Base-by-base conservation (phyloP, 2,113 vertebrate genomes). In the Tautogolabrus adspersus region DNA sequence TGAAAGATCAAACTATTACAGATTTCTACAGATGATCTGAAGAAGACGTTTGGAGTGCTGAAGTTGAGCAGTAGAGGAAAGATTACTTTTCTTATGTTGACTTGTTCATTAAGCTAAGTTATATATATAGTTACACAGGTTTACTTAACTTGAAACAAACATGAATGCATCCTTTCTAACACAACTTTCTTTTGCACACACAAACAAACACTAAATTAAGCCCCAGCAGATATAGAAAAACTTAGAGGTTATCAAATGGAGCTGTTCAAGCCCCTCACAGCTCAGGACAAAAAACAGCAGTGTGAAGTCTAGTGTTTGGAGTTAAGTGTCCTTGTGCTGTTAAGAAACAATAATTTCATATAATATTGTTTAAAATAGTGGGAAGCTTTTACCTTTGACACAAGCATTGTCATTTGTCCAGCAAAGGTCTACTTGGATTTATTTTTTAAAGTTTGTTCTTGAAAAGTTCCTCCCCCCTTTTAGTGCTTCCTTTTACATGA, bases 241-340 rank as follows among this genome's bases (percentile, higher is more conserved):
- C 16, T 19, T 18, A 19, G 7, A n/a, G 54, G 81, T 38, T 51
- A 34, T 34, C 6, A 51, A 68, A 69, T 73, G 38, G 5, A 76
- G 57, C 7, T 44, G 23, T 15, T 76, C 63, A 58, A 84, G 44
- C 84, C 81, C 77, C 72, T 82, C 69, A 54, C 54, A 75, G 40
- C 65, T 75, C 51, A 62, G 21, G 19, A 65, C 21, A 44, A 40
- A 47, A 70, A 64, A 52, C 40, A 66, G 15, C 22, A 52, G 47
- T 9, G 40, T 42, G 26, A 69, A 34, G 15, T 51, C 8, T 49
- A 9, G 23, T n/a, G 5, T 40, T 49, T 73, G 15, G 2, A 67
- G 18, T 13, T 56, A 46, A 12, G 40, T 11, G 9, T 42, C 30
- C 40, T 42, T 8, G 63, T 3, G 62, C 23, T 42, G 23, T 23